A percentile compares a stretch with the other conserved stretches of the same genome.
Conservation (phyloP, 2,888 invertebrate species). For the Drosophila infuscata region DNA sequence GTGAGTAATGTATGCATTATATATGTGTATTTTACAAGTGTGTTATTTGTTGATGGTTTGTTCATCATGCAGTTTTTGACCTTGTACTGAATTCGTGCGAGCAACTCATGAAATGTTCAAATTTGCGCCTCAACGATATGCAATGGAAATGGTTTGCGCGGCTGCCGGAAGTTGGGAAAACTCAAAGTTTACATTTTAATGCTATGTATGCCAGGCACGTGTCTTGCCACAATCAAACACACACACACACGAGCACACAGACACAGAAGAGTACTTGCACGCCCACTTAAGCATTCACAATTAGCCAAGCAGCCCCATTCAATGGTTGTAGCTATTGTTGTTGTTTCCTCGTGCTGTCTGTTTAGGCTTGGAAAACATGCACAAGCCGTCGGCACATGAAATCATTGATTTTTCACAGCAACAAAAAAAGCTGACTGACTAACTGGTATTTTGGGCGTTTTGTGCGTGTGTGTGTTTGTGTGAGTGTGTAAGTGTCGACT, state of each 20-base stretch:
- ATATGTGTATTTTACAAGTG: not conserved
- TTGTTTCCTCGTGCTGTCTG: conserved; percentile 30
- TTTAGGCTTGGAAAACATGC: conserved; percentile 40
- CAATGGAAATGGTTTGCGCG: conserved; percentile 51
- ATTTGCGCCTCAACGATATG: conserved; percentile 64
- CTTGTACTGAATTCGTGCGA: conserved; percentile 51
- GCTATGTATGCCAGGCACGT: conserved; percentile 46
- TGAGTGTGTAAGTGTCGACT: not conserved
- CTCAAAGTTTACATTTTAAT: conserved; percentile 29
- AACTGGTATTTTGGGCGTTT: not conserved
- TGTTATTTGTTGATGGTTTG: conserved; percentile 7
- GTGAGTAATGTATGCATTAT: conserved; percentile 3
- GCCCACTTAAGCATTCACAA: conserved; percentile 59
- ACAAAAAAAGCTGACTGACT: conserved; percentile 4
- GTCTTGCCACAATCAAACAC: conserved; percentile 19
- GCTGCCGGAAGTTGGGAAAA: conserved; percentile 57
- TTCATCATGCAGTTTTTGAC: conserved; percentile 28
- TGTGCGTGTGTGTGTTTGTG: not conserved
- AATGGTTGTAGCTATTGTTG: conserved; percentile 40
- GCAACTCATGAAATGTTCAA: conserved; percentile 38
- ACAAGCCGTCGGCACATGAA: conserved; percentile 58
- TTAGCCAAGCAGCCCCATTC: conserved; percentile 50
- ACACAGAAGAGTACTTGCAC: not conserved
- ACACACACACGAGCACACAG: conserved; percentile 1
- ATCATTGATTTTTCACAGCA: conserved; percentile 79